Evolutionary conservation across 2,797 vertebrate genomes (phyloP).

Genomic region (Acipenser transmontanus): DNA sequence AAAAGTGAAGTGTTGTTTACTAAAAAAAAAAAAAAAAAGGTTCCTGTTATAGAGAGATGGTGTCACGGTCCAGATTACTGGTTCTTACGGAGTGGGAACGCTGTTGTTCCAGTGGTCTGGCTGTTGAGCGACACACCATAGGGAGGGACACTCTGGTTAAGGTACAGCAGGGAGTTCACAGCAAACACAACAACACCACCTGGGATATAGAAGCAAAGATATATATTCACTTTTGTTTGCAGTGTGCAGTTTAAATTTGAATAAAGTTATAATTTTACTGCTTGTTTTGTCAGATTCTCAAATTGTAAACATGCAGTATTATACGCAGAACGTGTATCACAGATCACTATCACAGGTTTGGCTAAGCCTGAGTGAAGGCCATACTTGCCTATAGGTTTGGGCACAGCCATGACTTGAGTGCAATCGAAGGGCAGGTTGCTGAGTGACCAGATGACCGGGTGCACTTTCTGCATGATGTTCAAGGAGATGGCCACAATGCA

Average conservation of each 20-base stretch:
- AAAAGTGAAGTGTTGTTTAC: too few species aligned
- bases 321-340: too few species aligned
- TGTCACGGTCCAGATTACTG: too few species aligned
- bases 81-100: slow-evolving; percentile 80
- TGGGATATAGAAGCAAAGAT: slow-evolving; percentile 29
- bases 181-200: slow-evolving; percentile 90
- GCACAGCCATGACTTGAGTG: slow-evolving; percentile 83
- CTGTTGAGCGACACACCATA: slow-evolving; percentile 91
- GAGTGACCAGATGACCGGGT: slow-evolving; percentile 92
- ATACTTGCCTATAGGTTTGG: slow-evolving; percentile 83
- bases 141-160: slow-evolving; percentile 91
- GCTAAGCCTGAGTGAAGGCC: not conserved
- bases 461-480: slow-evolving; percentile 91
- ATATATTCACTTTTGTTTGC: too few species aligned
- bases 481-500: slow-evolving; percentile 92
- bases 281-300: too few species aligned
- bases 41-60: too few species aligned
- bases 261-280: too few species aligned
- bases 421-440: slow-evolving; percentile 89
- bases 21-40: too few species aligned
- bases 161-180: slow-evolving; percentile 84
- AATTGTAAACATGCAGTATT: too few species aligned
- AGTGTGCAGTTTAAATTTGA: too few species aligned
- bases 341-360: too few species aligned
- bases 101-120: slow-evolving; percentile 79